phyloP scores from a whole-genome alignment of 2,888 invertebrate species.

The Prenolepis imparis region DNA sequence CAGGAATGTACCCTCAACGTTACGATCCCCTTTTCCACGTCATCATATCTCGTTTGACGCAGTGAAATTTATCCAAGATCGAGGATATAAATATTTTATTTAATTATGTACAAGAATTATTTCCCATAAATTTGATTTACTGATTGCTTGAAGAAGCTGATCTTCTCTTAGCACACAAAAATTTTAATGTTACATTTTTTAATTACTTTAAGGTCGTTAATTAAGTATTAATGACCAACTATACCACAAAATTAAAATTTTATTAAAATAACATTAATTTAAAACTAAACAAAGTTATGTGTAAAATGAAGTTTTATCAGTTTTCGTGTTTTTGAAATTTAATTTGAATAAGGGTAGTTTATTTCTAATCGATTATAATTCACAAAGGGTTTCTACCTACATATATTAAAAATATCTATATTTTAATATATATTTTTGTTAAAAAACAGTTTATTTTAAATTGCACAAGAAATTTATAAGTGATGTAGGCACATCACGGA shows the following conservation, averaged over 20 bases:
- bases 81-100: background rate
- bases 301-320: background rate
- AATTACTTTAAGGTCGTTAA: background rate
- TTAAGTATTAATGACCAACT: background rate
- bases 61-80: background rate
- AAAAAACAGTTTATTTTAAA: background rate
- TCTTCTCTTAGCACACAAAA: no score
- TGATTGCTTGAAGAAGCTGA: background rate
- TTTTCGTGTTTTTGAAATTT: background rate
- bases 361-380: background rate
- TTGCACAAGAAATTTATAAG: background rate
- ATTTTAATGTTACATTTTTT: background rate
- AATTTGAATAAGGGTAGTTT: background rate
- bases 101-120: background rate
- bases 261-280: background rate
- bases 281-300: background rate
- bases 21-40: slow-evolving; percentile 49
- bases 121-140: background rate
- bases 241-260: background rate
- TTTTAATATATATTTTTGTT: background rate
- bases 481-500: background rate
- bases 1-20: slow-evolving; percentile 72
- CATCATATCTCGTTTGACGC: slow-evolving; percentile 12
- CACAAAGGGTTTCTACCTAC: background rate
- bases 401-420: background rate